Evolutionary conservation across 1,140 invertebrate species (phyloP), one percentile per base, ranked within the genome.

Genomic region (Drosophila pseudoobscura): DNA sequence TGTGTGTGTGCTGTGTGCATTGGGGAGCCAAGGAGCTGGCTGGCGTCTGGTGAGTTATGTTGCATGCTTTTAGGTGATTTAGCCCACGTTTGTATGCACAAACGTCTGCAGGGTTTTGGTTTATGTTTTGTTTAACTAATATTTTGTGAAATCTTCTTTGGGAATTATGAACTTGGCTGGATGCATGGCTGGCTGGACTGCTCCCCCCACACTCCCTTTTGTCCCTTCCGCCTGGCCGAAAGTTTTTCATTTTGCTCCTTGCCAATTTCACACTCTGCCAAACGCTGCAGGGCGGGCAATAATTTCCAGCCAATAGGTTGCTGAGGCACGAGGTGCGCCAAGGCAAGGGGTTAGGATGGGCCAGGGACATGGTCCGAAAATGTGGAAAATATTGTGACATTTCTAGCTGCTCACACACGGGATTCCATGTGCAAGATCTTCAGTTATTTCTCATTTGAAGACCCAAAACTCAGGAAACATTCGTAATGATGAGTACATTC

Each of bases 91-190:
- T 71, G 79, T 89, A 89, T 89, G 84, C 83, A 88, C 70, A 88
- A 87, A 87, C 83, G 82, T 87, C 82, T 87, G 82, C 83, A 82
- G 74, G 70, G 78, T 78, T 87, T 89, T 89, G 79, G 56, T 87
- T 87, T 87, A 87, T 87, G 83, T 88, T 83, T 87, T 87, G 83
- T 87, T 87, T 87, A 87, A 87, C 83, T 88, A 87, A 87, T 87
- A 87, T 87, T 83, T 87, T 87, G 71, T 50, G 75, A 83, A 87
- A 87, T 87, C 83, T 87, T 88, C 70, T 62, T 75, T 22, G 70
- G 41, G 68, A 87, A 85, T 85, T 85, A 85, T 85, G 78, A 82
- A 85, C 83, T 85, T 55, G 46, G 78, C 58, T 69, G 54, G 39
- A 31, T 57, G 44, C 41, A 3, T 66, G 62, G 35, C 29, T 53